Conservation (phyloP, 1,140 invertebrate genomes). For the Tetramorium simillimum region DNA sequence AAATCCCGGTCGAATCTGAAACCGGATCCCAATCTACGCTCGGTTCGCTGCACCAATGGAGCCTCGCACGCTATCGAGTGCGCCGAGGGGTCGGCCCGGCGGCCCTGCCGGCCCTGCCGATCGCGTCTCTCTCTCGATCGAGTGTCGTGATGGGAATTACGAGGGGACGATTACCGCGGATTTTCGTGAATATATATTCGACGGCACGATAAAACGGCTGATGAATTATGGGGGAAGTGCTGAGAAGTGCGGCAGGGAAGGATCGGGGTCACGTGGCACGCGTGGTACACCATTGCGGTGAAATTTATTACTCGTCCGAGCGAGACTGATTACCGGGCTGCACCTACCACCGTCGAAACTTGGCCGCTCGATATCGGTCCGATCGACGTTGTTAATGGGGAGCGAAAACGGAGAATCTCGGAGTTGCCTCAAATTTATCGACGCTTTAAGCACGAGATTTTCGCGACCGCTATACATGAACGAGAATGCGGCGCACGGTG, state of each 20-base stretch:
- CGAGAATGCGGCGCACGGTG: not conserved
- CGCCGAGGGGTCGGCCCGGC: not conserved
- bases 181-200: conserved; percentile 76
- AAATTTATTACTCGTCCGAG: conserved; percentile 74
- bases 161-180: conserved; percentile 72
- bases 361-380: conserved; percentile 46
- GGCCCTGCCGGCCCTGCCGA: not conserved
- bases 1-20: conserved; percentile 71
- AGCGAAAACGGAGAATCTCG: conserved; percentile 32
- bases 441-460: conserved; percentile 9
- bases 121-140: conserved; percentile 45
- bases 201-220: conserved; percentile 72
- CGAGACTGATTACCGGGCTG: conserved; percentile 73
- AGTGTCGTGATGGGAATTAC: conserved; percentile 70
- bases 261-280: conserved; percentile 71
- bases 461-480: not conserved
- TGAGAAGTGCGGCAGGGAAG: conserved; percentile 45
- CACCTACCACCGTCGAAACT: conserved; percentile 62
- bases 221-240: conserved; percentile 69
- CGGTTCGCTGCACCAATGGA: conserved; percentile 40
- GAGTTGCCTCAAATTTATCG: conserved; percentile 24
- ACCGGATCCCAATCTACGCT: conserved; percentile 62
- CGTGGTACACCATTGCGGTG: conserved; percentile 64
- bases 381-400: conserved; percentile 53
- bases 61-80: conserved; percentile 28